Conservation (phyloP, 2,113 vertebrate genomes). For the Xyliphius kryptos region DNA sequence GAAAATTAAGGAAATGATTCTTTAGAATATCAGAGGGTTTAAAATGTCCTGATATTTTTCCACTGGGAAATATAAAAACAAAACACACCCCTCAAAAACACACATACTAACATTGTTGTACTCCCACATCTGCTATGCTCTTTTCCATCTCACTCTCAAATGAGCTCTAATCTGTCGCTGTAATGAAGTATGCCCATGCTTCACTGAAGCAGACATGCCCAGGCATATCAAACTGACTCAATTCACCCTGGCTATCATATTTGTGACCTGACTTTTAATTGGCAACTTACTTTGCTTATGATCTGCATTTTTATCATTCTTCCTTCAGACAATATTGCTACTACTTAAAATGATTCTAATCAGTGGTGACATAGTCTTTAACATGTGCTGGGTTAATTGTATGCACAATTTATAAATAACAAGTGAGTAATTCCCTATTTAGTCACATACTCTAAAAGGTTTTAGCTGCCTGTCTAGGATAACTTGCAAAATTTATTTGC, state of each 20-base stretch:
- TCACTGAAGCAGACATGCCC: conserved; percentile 14
- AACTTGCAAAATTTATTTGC: no score
- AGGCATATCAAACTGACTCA: conserved; percentile 20
- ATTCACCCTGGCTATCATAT: conserved; percentile 2
- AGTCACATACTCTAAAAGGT: not conserved
- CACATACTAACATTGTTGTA: not conserved
- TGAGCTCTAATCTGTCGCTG: conserved; percentile 25
- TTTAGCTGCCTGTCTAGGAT: no score
- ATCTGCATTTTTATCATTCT: conserved; percentile 16
- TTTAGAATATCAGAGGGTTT: no score
- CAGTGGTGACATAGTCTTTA: not conserved
- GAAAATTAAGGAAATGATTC: no score
- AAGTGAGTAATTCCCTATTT: not conserved
- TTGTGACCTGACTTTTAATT: conserved; percentile 29
- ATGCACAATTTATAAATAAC: not conserved
- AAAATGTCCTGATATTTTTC: not conserved
- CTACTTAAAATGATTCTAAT: not conserved
- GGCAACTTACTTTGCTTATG: conserved; percentile 7
- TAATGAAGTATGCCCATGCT: conserved; percentile 27
- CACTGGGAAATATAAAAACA: not conserved
- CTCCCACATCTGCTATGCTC: conserved; percentile 19
- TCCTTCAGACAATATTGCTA: conserved; percentile 5
- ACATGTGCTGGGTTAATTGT: not conserved
- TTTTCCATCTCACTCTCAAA: conserved; percentile 11
- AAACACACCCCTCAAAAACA: no score